A percentile compares a stretch with the other conserved stretches of the same genome.
Evolutionary conservation across 2,113 vertebrate genomes (phyloP).

Genomic region (Todiramphus chloris): DNA sequence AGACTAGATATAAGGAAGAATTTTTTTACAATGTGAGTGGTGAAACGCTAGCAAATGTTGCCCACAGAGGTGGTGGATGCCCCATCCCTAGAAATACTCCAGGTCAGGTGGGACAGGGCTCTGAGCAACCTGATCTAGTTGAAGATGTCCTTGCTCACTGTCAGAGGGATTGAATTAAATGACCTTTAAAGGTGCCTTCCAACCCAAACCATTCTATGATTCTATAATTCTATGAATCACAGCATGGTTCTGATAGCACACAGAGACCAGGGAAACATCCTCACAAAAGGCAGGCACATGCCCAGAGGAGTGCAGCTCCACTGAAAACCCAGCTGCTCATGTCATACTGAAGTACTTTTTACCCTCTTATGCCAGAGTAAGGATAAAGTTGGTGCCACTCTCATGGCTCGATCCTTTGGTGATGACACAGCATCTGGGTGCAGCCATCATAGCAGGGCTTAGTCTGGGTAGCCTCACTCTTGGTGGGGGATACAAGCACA

Average conservation of each 20-base stretch:
- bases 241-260: neutral
- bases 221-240: neutral
- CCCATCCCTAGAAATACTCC: neutral
- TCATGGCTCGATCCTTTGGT: fast-evolving
- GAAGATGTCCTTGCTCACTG: neutral
- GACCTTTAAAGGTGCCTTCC: neutral
- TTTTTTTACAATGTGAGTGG: neutral
- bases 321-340: neutral
- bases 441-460: neutral
- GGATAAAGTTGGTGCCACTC: neutral
- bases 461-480: neutral
- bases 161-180: neutral
- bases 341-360: neutral
- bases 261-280: neutral
- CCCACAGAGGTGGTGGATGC: neutral
- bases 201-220: neutral
- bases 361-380: neutral
- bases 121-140: neutral
- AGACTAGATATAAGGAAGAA: neutral
- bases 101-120: fast-evolving
- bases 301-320: neutral
- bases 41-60: neutral
- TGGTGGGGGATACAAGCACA: neutral
- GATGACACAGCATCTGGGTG: fast-evolving
- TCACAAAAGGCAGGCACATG: neutral